These are phyloP conservation scores for Rhagonycha lutea DNA, from an alignment of 2,888 invertebrate genomes.

Conservation along the genomic window DNA sequence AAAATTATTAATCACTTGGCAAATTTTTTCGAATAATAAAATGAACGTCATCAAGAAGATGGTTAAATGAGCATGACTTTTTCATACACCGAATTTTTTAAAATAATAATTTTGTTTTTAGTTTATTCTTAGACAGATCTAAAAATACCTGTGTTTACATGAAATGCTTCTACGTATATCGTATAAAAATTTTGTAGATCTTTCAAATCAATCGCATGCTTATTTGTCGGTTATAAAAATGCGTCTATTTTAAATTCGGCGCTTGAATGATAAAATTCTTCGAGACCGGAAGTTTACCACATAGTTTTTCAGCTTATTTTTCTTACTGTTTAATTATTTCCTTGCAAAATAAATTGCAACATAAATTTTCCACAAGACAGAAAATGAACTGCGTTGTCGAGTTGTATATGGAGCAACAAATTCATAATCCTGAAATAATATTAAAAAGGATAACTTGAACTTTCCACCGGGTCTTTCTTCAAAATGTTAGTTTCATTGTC, in stretches of 20 bases:
- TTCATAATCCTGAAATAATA: neutral
- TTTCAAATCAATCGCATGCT: neutral
- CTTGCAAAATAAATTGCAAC: neutral
- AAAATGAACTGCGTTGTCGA: neutral
- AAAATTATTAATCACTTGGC: neutral
- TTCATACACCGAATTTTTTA: neutral
- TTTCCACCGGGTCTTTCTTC: neutral
- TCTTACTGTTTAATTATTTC: neutral
- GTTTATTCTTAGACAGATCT: neutral
- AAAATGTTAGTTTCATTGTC: neutral
- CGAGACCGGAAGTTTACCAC: neutral
- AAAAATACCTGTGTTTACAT: slow-evolving; percentile 1
- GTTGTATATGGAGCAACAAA: neutral
- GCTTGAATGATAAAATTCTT: neutral
- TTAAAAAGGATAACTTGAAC: neutral
- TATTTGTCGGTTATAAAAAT: neutral
- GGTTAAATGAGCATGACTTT: slow-evolving; percentile 1
- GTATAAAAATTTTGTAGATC: neutral
- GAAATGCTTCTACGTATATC: neutral
- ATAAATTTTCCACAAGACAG: neutral
- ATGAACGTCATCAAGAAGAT: neutral
- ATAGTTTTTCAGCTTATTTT: neutral
- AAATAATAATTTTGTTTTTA: neutral
- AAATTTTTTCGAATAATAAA: neutral
- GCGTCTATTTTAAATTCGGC: neutral